These are phyloP conservation scores for Drosophila tanythrix DNA, from an alignment of 2,888 invertebrate species.

Conservation along the genomic window DNA sequence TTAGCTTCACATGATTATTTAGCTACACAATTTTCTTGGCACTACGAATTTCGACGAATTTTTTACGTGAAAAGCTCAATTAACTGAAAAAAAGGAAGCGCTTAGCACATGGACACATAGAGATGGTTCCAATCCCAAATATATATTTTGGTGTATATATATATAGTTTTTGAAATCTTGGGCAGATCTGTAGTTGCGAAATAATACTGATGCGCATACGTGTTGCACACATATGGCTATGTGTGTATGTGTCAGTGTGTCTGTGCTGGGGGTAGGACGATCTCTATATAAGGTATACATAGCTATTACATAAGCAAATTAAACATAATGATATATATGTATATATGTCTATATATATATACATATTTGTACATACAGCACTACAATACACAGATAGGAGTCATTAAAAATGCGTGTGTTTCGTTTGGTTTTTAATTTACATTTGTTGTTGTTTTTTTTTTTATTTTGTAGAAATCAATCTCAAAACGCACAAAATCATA, in stretches of 20 bases:
- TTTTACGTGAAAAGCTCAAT: slow-evolving; percentile 26
- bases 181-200: slow-evolving; percentile 12
- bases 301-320: slow-evolving; percentile 32
- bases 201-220: slow-evolving; percentile 44
- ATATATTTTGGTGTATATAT: neutral
- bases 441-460: slow-evolving; percentile 61
- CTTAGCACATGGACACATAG: slow-evolving; percentile 44
- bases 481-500: slow-evolving; percentile 77
- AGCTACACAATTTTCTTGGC: slow-evolving; percentile 55
- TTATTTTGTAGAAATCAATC: slow-evolving; percentile 70
- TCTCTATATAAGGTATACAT: slow-evolving; percentile 40
- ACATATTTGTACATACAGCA: slow-evolving; percentile 12
- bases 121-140: slow-evolving; percentile 39
- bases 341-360: neutral
- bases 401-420: slow-evolving; percentile 65
- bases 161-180: slow-evolving; percentile 1
- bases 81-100: slow-evolving; percentile 49
- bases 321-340: slow-evolving; percentile 6
- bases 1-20: slow-evolving; percentile 73
- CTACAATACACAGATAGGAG: slow-evolving; percentile 22
- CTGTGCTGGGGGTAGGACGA: slow-evolving; percentile 21
- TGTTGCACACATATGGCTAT: neutral
- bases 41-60: slow-evolving; percentile 48
- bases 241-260: neutral
- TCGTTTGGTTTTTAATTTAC: slow-evolving; percentile 52